Conservation (phyloP, 2,797 vertebrate genomes). For the Alfaro cultratus region DNA sequence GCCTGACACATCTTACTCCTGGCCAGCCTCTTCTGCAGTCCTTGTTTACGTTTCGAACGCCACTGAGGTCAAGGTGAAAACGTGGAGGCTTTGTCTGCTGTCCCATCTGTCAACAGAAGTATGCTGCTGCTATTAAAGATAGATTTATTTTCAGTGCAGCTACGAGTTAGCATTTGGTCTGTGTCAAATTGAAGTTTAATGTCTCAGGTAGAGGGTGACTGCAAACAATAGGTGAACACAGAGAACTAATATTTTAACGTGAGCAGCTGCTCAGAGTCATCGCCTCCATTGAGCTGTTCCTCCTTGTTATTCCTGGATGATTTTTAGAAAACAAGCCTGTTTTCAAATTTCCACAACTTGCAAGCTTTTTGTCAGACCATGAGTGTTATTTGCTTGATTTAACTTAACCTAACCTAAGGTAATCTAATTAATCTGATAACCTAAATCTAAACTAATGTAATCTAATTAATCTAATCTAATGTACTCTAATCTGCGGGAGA, state of each 20-base stretch:
- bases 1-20: not conserved
- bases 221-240: not conserved
- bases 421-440: not conserved
- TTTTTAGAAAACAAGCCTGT: not conserved
- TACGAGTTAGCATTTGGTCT: not conserved
- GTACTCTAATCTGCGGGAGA: not conserved
- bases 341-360: not conserved
- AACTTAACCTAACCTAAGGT: too few species aligned
- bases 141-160: not conserved
- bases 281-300: not conserved
- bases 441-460: not conserved
- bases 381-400: not conserved
- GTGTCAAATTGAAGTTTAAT: not conserved
- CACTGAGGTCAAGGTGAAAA: not conserved
- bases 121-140: not conserved
- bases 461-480: not conserved
- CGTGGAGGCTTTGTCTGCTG: not conserved
- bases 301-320: not conserved
- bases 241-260: too few species aligned
- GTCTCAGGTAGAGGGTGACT: not conserved
- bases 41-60: not conserved
- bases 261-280: too few species aligned
- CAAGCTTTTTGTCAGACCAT: not conserved
- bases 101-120: not conserved
- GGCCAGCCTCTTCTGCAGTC: not conserved